Evolutionary conservation across 2,888 invertebrate genomes (phyloP).

Genomic region (Ophonus ardosiacus): DNA sequence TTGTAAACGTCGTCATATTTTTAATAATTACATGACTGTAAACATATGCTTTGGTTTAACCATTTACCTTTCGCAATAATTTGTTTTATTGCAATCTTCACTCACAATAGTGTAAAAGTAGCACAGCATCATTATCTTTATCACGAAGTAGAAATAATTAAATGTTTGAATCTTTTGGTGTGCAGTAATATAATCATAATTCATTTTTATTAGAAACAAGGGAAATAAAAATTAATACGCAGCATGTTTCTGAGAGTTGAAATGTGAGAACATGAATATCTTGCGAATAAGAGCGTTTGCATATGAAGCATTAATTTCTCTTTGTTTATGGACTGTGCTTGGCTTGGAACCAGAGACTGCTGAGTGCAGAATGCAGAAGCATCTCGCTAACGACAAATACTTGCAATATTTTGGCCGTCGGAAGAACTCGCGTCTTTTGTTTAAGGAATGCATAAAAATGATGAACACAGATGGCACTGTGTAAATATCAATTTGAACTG

Average conservation of each 20-base stretch:
- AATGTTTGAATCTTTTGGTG: not conserved
- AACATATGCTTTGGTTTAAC: too few species aligned
- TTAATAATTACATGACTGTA: too few species aligned
- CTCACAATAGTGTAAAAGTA: too few species aligned
- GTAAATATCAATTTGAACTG: conserved; percentile 61
- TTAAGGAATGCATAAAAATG: conserved; percentile 64
- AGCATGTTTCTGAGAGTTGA: not conserved
- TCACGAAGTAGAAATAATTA: not conserved
- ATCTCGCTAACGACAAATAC: conserved; percentile 49
- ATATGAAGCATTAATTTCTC: conserved; percentile 45
- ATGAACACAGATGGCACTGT: conserved; percentile 62
- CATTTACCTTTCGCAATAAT: too few species aligned
- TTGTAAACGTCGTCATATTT: too few species aligned
- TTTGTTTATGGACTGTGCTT: conserved; percentile 42
- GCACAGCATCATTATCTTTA: not conserved
- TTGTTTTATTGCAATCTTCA: too few species aligned
- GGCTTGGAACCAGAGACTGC: conserved; percentile 13
- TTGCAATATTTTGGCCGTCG: conserved; percentile 53
- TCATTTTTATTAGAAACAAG: conserved; percentile 11
- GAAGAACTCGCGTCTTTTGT: conserved; percentile 56
- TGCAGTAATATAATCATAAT: not conserved
- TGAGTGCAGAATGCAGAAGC: conserved; percentile 30
- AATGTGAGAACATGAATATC: conserved; percentile 11
- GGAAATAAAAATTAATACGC: conserved; percentile 7
- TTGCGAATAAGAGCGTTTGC: not conserved